Evolutionary conservation across 1,140 invertebrate genomes (phyloP), one percentile per base, ranked within the genome.

Genomic region (Listronotus bonariensis): DNA sequence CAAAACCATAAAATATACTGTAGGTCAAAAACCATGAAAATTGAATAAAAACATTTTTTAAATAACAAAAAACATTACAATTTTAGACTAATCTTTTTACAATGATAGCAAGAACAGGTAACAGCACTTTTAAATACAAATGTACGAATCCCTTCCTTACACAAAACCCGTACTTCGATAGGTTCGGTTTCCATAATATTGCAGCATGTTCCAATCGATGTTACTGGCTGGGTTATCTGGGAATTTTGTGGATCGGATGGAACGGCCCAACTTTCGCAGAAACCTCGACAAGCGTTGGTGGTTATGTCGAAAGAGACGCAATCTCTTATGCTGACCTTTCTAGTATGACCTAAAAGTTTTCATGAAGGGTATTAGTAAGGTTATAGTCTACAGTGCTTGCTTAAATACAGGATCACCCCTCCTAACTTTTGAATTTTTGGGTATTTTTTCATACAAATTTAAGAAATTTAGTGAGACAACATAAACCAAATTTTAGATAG

Each of bases 181-280:
- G 90, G 82, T 80, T 92, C 89, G 0, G 90, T 88, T 66, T 92
- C 90, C 87, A 92, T 91, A 58, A 94, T 94, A 77, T 91, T 92
- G 77, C 92, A 95, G 75, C 92, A 95, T 73, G 93, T 88, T 0
- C 91, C 92, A n/a, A 92, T 83, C 0, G 91, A 93, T 0, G 92
- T 93, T 51, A 95, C 87, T 0, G 88, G 83, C 72, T 91, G 87
- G 68, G 88, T 87, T 18, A 83, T 83, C 36, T 87, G 85, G 68
- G 88, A 86, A 26, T 83, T 83, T 34, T 86, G 85, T 49, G 84
- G 80, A 12, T 87, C 80, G 0, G 88, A 86, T 68, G 82, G 88
- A 71, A 85, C 82, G 0, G 91, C 88, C 84, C 89, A 93, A 0
- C 91, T 93, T 72, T 91, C 87, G 77, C 93, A 95, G 80, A 86